Evolutionary conservation across 2,113 vertebrate genomes (phyloP).

Genomic region (Clarias batrachus): DNA sequence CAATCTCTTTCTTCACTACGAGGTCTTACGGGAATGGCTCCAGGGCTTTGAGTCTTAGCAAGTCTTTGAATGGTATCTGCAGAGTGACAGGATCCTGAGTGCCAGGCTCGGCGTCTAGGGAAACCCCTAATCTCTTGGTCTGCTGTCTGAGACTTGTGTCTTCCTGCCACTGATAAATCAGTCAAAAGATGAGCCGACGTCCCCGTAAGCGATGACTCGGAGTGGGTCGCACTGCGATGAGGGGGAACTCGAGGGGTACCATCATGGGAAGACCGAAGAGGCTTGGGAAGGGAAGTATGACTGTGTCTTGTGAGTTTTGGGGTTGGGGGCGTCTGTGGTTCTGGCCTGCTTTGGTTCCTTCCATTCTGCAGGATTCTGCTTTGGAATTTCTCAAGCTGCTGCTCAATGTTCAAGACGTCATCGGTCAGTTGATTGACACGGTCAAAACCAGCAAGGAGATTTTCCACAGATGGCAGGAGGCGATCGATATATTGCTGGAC

Average conservation of each 20-base stretch:
- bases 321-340: background rate
- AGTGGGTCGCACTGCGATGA: conserved; percentile 59
- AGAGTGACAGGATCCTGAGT: conserved; percentile 71
- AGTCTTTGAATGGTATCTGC: conserved; percentile 65
- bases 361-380: conserved; percentile 54
- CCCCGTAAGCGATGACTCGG: conserved; percentile 56
- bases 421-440: conserved; percentile 68
- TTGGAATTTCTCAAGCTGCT: conserved; percentile 61
- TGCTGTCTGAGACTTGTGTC: background rate
- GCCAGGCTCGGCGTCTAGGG: conserved; percentile 68
- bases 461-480: conserved; percentile 63
- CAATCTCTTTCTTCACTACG: conserved; percentile 66
- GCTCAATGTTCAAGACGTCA: conserved; percentile 69
- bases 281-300: conserved; percentile 15
- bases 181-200: background rate
- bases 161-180: background rate
- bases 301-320: conserved; percentile 39
- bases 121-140: conserved; percentile 23
- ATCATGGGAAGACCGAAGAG: conserved; percentile 19
- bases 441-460: conserved; percentile 69
- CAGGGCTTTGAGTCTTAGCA: conserved; percentile 41
- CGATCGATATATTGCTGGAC: conserved; percentile 65
- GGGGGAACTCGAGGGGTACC: conserved; percentile 20
- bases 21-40: conserved; percentile 54
- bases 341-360: background rate